Percentiles rank a stretch among this genome's conserved stretches.
phyloP scores from a whole-genome alignment of 2,113 vertebrate genomes.

The Gnathonemus longibarbis region DNA sequence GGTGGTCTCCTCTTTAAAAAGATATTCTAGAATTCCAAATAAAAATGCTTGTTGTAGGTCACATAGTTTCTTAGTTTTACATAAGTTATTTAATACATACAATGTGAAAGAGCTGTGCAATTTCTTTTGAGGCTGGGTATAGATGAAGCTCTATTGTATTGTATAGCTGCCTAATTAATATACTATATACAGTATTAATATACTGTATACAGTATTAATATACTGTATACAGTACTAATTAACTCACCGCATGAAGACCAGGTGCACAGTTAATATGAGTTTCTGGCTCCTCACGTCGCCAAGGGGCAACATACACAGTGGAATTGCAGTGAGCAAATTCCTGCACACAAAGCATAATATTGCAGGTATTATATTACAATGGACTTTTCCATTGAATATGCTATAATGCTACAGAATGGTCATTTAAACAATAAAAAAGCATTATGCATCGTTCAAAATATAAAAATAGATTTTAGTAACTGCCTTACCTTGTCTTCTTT shows the following conservation, averaged over 20 bases:
- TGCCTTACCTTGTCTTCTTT: constrained; percentile 56
- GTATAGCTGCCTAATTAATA: background rate
- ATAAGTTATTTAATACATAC: background rate
- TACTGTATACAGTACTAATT: background rate
- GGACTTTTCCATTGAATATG: background rate
- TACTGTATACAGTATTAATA: too few relatives aligned
- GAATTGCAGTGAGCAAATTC: constrained; percentile 59
- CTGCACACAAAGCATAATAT: constrained; percentile 48
- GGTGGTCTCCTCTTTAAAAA: constrained; percentile 47
- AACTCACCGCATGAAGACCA: constrained; percentile 37
- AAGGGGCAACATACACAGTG: constrained; percentile 56
- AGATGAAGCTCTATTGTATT: background rate
- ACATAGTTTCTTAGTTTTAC: background rate
- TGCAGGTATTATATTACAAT: background rate
- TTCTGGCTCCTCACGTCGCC: constrained; percentile 51
- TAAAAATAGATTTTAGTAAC: background rate
- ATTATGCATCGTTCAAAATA: background rate
- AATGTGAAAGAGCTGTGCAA: background rate
- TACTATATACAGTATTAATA: background rate
- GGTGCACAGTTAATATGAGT: constrained; percentile 51
- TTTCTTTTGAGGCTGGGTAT: background rate
- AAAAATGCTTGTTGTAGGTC: background rate
- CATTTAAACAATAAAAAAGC: background rate
- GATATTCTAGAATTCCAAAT: background rate
- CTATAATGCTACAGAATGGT: background rate